A percentile compares a stretch with the other conserved stretches of the same genome.
phyloP scores from a whole-genome alignment of 2,113 vertebrate genomes.

The Leptobrachium ailaonicum region DNA sequence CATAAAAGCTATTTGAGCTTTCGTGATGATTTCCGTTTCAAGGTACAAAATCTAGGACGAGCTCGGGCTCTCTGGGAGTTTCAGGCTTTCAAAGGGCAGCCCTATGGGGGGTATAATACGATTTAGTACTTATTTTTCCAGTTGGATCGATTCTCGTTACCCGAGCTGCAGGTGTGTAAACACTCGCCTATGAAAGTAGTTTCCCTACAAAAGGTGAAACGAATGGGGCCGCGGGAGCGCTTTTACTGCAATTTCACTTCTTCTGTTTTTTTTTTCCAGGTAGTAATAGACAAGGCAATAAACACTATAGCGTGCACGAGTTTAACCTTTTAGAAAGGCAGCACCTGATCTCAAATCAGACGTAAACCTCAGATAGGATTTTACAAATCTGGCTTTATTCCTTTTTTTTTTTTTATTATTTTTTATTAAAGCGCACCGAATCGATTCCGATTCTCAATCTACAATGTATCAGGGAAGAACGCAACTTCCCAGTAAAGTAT shows the following conservation, averaged over 20 bases:
- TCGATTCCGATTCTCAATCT: conserved; percentile 42
- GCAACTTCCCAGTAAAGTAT: conserved; percentile 53
- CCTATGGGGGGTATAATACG: background rate
- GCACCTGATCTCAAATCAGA: background rate
- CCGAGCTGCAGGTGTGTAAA: background rate
- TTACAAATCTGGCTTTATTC: background rate
- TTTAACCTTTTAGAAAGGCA: background rate
- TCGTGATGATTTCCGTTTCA: background rate
- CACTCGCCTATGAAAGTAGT: background rate
- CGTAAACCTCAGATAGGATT: conserved; percentile 16
- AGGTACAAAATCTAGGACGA: background rate
- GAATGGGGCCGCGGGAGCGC: background rate
- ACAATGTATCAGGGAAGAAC: conserved; percentile 51
- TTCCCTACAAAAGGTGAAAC: background rate
- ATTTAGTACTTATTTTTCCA: background rate
- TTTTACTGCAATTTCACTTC: background rate
- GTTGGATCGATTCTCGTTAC: background rate
- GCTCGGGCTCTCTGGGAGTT: background rate
- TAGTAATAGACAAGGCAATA: background rate
- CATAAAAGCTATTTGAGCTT: background rate
- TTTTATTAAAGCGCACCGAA: conserved; percentile 14
- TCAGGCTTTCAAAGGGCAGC: background rate
- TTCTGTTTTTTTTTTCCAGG: background rate
- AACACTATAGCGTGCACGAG: conserved; percentile 1
- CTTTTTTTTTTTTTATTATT: background rate